Base-by-base conservation (phyloP, 2,113 vertebrate species). In the Notarius quadriscutis region DNA sequence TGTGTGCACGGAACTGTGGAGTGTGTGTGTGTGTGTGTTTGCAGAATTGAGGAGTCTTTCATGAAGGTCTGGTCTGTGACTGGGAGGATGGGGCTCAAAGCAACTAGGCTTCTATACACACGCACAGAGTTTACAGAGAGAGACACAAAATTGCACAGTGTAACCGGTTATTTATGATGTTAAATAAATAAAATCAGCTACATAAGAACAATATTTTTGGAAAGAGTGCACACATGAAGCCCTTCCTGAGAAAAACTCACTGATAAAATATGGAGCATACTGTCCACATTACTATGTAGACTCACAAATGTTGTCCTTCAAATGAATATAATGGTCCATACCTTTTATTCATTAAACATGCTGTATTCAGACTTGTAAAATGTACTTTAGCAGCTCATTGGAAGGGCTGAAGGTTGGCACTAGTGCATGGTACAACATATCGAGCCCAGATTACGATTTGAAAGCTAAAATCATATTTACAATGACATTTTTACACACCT, bases 1-100 rank as follows among this genome's bases (percentile, higher is more conserved):
- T 75, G 74, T 77, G 74, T 71, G 84, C 84, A 74, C 30, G 12
- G 27, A 58, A 41, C 10, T 48, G 25, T 58, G n/a, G 85, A 71
- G 86, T 57, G 86, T 78, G 84, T 71, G 84, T 86, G 84, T 86
- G 69, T 88, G 82, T 84, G 58, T 85, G 82, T 1, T 0, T 77
- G 50, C 74, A 77, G 25, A 30, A 8, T 22, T 51, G 22, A 1
- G 48, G 11, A 27, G 50, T 86, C 63, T 79, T 83, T 78, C 22
- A 83, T 85, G 67, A 50, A 48, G 79, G 58, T 86, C 81, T 88
- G 51, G 30, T 34, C 50, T 34, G 12, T 88, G 58, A 88, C 72
- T 41, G 27, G 83, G 34, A 88, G 79, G 63, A 84, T 88, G 83
- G 78, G 71, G 77, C 12, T 50, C 18, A 63, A 81, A 63, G 25